A percentile compares a stretch with the other conserved stretches of the same genome.
Conservation (phyloP, 1,140 invertebrate species). For the Magallana angulata region DNA sequence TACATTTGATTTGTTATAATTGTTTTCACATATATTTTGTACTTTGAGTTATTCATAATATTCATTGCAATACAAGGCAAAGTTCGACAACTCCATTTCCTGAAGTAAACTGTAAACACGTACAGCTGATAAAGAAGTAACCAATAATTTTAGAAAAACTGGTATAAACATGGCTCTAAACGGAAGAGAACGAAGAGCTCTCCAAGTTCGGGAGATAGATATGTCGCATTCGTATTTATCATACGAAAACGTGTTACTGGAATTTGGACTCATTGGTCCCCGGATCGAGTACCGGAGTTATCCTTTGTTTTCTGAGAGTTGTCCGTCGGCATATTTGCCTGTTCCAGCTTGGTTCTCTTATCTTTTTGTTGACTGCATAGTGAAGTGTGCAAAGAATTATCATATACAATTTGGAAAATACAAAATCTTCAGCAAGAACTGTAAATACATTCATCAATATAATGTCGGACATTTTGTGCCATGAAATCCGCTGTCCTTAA, state of each 20-base stretch:
- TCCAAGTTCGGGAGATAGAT: background rate
- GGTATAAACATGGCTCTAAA: background rate
- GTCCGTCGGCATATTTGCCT: background rate
- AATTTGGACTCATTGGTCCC: background rate
- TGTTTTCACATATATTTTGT: too few species aligned
- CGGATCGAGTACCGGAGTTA: background rate
- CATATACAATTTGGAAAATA: slow-evolving; percentile 16
- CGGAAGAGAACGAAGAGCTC: background rate
- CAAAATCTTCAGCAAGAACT: too few species aligned
- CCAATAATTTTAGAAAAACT: background rate
- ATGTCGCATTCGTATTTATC: too few species aligned
- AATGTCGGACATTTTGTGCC: too few species aligned
- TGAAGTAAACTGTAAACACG: too few species aligned
- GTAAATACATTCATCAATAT: too few species aligned
- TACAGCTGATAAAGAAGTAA: too few species aligned
- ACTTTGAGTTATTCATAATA: too few species aligned
- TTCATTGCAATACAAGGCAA: too few species aligned
- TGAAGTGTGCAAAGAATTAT: slow-evolving; percentile 7
- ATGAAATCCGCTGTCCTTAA: too few species aligned
- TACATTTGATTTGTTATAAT: too few species aligned
- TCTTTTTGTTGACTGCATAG: background rate
- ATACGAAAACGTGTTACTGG: background rate
- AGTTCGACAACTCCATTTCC: too few species aligned
- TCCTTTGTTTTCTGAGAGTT: background rate
- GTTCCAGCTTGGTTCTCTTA: background rate